Evolutionary conservation across 2,797 vertebrate species (phyloP), one percentile per base, ranked within the genome.

Genomic region (Heliangelus exortis): DNA sequence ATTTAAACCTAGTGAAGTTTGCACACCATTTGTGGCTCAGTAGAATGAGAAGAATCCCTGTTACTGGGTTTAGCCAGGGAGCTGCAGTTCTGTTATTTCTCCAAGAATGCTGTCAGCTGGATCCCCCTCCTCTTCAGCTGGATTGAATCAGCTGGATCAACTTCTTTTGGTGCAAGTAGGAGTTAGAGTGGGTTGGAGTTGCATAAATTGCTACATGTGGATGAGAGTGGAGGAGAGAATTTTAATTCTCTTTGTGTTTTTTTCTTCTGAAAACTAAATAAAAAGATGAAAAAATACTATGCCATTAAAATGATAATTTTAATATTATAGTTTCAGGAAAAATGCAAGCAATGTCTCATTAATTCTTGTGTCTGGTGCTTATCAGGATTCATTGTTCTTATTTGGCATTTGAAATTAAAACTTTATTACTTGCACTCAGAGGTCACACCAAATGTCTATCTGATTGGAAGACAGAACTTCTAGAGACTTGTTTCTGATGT

Each of bases 161-260:
- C 83, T 76, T 72, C 95, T 86, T 77, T 23, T 51, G 75, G 57
- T 89, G 4, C 48, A 72, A 73, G 92, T 91, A 71, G 92, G 94
- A 93, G 94, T 93, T 86, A 17, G 95, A 94, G 78, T 94, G 78
- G 92, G 90, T n/a, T 94, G 87, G 51, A 87, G 39, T 48, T 87
- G 84, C 79, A 92, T 66, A 74, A 91, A 89, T 89, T 89, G 68
- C 62, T 95, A 81, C 65, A 18, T 54, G 41, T 89, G 78, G 87
- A 61, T 95, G 75, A 75, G 41, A 71, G 47, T 36, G 43, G 79
- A 85, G 4, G 61, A 58, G 12, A 73, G 47, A 78, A 80, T 78
- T 81, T 86, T n/a, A 81, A 50, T 89, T 93, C 0, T 39, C 73
- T 89, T 90, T 73, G 39, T 81, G 39, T n/a, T 83, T 82, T 90